Conservation (phyloP, 2,888 invertebrate genomes). For the Trichogramma dendrolimi region DNA sequence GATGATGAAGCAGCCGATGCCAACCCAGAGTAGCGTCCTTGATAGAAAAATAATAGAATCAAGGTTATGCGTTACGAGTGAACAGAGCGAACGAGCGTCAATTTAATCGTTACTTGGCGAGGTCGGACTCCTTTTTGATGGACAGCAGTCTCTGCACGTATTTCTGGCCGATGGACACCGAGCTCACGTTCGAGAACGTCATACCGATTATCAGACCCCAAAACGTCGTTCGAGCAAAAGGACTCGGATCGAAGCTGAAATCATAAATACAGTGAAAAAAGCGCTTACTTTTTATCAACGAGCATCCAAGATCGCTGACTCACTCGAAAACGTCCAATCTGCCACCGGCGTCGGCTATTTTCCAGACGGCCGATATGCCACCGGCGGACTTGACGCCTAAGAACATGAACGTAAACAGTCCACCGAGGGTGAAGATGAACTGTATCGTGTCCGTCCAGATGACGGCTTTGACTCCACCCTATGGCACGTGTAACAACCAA, state of each 20-base stretch:
- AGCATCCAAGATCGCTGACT: conserved; percentile 39
- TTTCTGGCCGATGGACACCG: conserved; percentile 58
- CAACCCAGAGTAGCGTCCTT: conserved; percentile 49
- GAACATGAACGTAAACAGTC: conserved; percentile 56
- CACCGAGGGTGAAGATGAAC: conserved; percentile 57
- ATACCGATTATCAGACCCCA: conserved; percentile 60
- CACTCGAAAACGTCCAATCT: conserved; percentile 63
- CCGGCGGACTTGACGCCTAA: conserved; percentile 58
- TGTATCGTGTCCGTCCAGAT: conserved; percentile 63
- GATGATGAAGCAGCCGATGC: conserved; percentile 57
- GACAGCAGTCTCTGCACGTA: conserved; percentile 61
- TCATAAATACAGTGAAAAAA: conserved; percentile 45
- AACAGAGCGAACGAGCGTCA: conserved; percentile 57
- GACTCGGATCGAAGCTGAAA: conserved; percentile 60
- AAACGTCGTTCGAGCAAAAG: conserved; percentile 60
- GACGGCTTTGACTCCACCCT: conserved; percentile 63
- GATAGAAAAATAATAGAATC: conserved; percentile 57
- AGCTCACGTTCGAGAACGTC: conserved; percentile 57
- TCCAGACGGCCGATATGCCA: conserved; percentile 59
- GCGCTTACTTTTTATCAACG: not conserved
- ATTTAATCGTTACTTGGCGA: conserved; percentile 56
- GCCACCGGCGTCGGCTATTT: conserved; percentile 57
- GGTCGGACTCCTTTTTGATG: conserved; percentile 57
- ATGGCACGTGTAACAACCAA: conserved; percentile 58
- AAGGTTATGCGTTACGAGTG: not conserved